These are phyloP conservation scores for Nasonia giraulti DNA, from an alignment of 1,140 invertebrate species.

Conservation along the genomic window DNA sequence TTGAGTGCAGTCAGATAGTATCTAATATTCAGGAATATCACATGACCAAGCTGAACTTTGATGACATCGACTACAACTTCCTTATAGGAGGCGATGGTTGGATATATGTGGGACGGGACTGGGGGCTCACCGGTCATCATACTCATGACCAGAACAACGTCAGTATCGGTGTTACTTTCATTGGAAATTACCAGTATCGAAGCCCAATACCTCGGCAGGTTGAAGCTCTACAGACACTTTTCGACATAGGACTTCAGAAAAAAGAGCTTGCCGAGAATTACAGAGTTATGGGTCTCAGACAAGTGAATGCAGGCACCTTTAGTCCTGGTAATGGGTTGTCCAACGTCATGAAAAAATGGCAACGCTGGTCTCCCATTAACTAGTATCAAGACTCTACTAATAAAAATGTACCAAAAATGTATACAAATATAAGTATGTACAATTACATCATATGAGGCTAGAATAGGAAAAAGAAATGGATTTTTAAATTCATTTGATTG, in stretches of 20 bases:
- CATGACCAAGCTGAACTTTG: conserved; percentile 75
- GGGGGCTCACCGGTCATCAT: too few relatives aligned
- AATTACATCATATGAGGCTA: too few relatives aligned
- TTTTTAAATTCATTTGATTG: too few relatives aligned
- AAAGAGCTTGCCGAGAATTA: conserved; percentile 78
- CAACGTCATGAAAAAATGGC: conserved; percentile 79
- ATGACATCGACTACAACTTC: conserved; percentile 65
- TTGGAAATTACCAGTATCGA: conserved; percentile 11
- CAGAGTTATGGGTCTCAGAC: conserved; percentile 80
- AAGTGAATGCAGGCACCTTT: conserved; percentile 76
- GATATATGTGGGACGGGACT: too few relatives aligned
- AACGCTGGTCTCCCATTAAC: conserved; percentile 71
- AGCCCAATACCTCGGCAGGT: conserved; percentile 71
- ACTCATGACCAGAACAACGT: too few relatives aligned
- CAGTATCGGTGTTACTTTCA: too few relatives aligned
- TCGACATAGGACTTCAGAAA: conserved; percentile 77
- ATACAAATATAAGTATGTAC: too few relatives aligned
- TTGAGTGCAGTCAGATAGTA: conserved; percentile 64
- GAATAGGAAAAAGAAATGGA: too few relatives aligned
- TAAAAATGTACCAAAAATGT: too few relatives aligned
- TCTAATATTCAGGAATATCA: conserved; percentile 82
- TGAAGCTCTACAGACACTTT: conserved; percentile 76
- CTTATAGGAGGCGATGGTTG: too few relatives aligned
- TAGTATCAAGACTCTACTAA: too few relatives aligned
- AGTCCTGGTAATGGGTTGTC: conserved; percentile 82